Conservation (phyloP, 2,797 vertebrate genomes). For the Lacerta viridis region DNA sequence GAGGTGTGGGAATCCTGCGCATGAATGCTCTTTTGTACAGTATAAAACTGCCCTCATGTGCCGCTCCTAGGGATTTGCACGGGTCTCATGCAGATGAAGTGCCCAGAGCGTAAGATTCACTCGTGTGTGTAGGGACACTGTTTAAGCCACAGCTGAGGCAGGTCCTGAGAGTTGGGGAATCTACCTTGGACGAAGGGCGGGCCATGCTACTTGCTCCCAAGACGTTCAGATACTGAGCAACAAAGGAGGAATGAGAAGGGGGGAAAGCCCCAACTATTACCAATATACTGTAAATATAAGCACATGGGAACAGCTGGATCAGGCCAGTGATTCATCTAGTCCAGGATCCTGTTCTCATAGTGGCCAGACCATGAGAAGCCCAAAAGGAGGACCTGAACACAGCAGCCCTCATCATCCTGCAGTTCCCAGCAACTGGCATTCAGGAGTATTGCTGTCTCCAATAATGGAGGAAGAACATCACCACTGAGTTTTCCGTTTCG, state of each 20-base stretch:
- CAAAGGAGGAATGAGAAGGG: not conserved
- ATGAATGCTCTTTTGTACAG: not conserved
- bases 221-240: not conserved
- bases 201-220: not conserved
- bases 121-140: no score
- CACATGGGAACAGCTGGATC: no score
- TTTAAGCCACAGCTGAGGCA: not conserved
- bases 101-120: not conserved
- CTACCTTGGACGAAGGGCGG: not conserved
- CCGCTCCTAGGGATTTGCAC: no score
- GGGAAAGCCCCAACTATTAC: not conserved
- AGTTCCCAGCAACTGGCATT: no score
- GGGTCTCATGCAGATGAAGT: not conserved
- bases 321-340: no score
- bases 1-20: not conserved
- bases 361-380: no score
- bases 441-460: no score
- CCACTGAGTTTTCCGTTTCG: not conserved
- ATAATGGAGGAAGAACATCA: no score
- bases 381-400: no score
- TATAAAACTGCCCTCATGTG: not conserved
- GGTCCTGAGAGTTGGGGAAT: not conserved
- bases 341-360: no score
- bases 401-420: no score
- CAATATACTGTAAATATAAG: not conserved